These are phyloP conservation scores for Tangara arthus DNA, from an alignment of 2,797 vertebrate species.

Conservation along the genomic window DNA sequence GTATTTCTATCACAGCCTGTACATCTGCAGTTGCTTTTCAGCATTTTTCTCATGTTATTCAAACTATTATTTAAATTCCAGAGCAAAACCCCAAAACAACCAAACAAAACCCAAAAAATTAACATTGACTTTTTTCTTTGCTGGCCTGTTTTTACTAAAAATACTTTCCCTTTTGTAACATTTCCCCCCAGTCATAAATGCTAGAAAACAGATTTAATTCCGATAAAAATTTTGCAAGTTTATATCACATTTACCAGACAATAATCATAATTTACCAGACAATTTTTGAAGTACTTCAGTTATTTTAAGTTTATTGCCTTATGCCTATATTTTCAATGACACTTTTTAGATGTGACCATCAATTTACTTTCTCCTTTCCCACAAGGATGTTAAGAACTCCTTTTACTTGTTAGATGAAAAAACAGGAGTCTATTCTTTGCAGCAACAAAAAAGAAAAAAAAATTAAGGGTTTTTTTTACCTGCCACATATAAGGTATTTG, in stretches of 20 bases:
- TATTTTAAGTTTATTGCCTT: not conserved
- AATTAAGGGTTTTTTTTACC: accelerated
- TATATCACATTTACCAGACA: not conserved
- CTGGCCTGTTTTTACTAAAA: not conserved
- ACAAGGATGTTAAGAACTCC: not conserved
- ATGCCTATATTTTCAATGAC: not conserved
- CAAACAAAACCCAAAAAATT: not conserved
- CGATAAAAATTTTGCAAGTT: not conserved
- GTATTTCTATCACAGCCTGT: not conserved
- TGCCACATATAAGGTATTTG: not conserved
- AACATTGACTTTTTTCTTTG: not conserved
- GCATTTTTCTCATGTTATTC: not conserved
- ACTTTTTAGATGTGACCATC: not conserved
- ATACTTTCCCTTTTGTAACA: not conserved
- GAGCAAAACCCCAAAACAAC: not conserved
- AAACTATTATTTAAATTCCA: not conserved
- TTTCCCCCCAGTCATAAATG: not conserved
- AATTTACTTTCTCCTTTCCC: not conserved
- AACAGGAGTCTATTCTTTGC: not conserved
- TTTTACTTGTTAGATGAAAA: not conserved
- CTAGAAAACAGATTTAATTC: not conserved
- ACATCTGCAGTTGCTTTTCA: not conserved
- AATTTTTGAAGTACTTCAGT: not conserved
- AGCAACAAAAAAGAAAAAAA: not conserved
- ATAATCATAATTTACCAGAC: not conserved